Conservation (phyloP, 2,888 invertebrate genomes). For the Venusia cambrica region DNA sequence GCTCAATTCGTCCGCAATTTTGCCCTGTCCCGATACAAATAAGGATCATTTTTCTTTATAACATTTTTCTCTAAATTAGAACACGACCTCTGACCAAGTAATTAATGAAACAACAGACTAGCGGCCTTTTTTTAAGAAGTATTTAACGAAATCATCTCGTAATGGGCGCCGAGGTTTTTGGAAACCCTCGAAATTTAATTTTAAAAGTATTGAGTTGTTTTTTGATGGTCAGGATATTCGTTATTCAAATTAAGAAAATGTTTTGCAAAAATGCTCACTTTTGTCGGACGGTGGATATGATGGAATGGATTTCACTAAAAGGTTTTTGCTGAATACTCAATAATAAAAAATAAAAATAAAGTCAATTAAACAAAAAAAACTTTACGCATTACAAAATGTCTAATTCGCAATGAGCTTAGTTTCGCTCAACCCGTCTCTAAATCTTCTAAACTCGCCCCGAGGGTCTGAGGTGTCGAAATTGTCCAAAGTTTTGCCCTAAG, state of each 20-base stretch:
- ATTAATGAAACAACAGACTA: slow-evolving; percentile 51
- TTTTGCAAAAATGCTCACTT: no score
- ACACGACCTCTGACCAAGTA: slow-evolving; percentile 37
- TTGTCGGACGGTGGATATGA: no score
- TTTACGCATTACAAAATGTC: no score
- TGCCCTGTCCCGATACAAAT: slow-evolving; percentile 2
- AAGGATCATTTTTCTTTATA: slow-evolving; percentile 5
- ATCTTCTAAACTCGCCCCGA: slow-evolving; percentile 2
- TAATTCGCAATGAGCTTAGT: no score
- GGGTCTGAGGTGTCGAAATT: slow-evolving; percentile 11
- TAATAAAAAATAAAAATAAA: no score
- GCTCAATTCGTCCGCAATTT: slow-evolving; percentile 2
- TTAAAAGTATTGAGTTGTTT: slow-evolving; percentile 29
- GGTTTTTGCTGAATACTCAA: no score
- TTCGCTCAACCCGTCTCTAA: no score
- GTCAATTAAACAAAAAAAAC: no score
- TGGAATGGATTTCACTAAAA: no score
- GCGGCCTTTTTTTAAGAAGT: slow-evolving; percentile 43
- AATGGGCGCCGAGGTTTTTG: slow-evolving; percentile 41
- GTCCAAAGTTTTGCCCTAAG: slow-evolving; percentile 14
- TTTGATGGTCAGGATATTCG: slow-evolving; percentile 23
- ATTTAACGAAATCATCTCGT: slow-evolving; percentile 60
- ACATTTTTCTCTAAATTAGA: slow-evolving; percentile 29
- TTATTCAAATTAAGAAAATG: slow-evolving; percentile 20
- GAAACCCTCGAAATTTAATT: slow-evolving; percentile 28